phyloP scores from a whole-genome alignment of 2,113 vertebrate genomes.

The Anguilla rostrata region DNA sequence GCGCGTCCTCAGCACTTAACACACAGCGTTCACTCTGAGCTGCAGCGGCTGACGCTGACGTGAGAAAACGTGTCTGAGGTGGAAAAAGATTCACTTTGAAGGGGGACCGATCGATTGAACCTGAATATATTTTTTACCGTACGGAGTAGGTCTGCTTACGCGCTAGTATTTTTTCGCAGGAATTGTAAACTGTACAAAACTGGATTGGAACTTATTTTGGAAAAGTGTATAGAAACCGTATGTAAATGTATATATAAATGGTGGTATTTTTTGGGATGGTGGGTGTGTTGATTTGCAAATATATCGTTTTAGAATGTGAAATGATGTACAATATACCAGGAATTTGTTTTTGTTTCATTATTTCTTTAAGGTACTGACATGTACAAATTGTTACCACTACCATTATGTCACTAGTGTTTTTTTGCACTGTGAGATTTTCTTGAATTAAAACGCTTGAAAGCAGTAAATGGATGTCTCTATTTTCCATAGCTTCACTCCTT shows the following conservation, averaged over 20 bases:
- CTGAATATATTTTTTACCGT: not conserved
- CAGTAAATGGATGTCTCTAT: not conserved
- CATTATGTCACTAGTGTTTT: constrained; percentile 62
- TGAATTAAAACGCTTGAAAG: constrained; percentile 57
- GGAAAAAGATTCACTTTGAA: not conserved
- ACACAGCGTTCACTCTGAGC: not conserved
- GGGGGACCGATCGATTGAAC: not conserved
- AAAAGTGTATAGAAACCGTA: constrained; percentile 52
- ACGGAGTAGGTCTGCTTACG: not conserved
- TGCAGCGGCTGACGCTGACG: not conserved
- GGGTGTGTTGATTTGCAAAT: constrained; percentile 53
- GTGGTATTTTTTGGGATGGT: constrained; percentile 41
- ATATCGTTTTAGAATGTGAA: constrained; percentile 52
- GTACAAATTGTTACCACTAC: constrained; percentile 67
- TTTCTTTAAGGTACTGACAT: constrained; percentile 60
- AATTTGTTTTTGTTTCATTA: constrained; percentile 42
- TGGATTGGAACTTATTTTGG: constrained; percentile 46
- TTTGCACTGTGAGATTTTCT: constrained; percentile 16
- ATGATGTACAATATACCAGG: constrained; percentile 27
- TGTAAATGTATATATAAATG: constrained; percentile 51
- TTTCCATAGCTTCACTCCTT: not conserved
- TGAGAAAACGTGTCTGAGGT: not conserved
- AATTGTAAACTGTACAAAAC: constrained; percentile 50
- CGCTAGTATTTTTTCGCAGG: not conserved
- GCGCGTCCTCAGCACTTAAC: not conserved